Evolutionary conservation across 2,888 invertebrate species (phyloP), one percentile per base, ranked within the genome.

Genomic region (Teinopalpus imperialis): DNA sequence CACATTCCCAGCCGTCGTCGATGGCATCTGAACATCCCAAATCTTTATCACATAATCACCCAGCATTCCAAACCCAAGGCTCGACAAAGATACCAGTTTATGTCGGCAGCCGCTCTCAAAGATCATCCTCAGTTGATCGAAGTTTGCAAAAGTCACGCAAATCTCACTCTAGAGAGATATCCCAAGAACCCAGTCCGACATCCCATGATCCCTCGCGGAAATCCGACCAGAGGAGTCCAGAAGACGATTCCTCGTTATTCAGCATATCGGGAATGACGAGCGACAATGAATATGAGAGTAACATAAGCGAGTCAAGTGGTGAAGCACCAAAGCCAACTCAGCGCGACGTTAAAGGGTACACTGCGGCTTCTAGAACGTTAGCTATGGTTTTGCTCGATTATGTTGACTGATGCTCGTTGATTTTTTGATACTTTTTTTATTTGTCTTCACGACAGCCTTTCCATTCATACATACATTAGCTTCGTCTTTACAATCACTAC

Each of bases 21-120:
- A 72, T 87, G 75, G 86, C 79, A 14, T 83, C 82, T 51, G 88
- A 87, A 66, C 77, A 76, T 67, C 87, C 81, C 18, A 87, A 86
- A 67, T 85, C 89, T 69, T 54, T 75, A 60, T 81, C 87, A 62
- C 87, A 90, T 57, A 83, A 83, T 78, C 90, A 90, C 80, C 83
- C 89, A 52, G 86, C 85, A 75, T 86, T 86, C 79, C 88, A 90
- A 74, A 90, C 89, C 61, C 91, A 90, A 76, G 91, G 92, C 54
- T 92, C 93, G 71, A 92, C 94, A 68, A 92, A 93, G 90, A 94
- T 94, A 73, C 94, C 94, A 55, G 91, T 94, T 51, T 93, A 92
- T 80, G 90, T 92, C 64, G 93, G 93, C 61, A 70, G 83, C 61
- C 90, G 90, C 57, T 90, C 90, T 55, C 90, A 90, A 66, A 86